Conservation (phyloP, 1,140 invertebrate species). For the Luehdorfia chinensis region DNA sequence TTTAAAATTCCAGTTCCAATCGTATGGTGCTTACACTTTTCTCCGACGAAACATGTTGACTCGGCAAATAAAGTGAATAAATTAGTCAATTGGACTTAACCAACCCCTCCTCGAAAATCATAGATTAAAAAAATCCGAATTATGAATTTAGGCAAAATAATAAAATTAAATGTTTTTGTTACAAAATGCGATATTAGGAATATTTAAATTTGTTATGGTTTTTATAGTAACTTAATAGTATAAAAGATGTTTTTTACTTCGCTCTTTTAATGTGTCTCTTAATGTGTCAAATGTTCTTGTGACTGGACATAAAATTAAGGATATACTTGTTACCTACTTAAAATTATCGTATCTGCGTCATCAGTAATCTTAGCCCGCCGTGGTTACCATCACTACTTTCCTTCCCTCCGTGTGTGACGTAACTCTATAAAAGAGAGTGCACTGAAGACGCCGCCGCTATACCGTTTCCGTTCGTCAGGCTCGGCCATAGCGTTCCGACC, state of each 20-base stretch:
- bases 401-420: constrained; percentile 71
- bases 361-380: constrained; percentile 48
- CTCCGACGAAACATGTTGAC: constrained; percentile 52
- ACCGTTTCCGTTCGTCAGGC: constrained; percentile 70
- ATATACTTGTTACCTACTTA: too few relatives aligned
- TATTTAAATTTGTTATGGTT: too few relatives aligned
- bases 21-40: constrained; percentile 52
- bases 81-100: constrained; percentile 59
- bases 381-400: constrained; percentile 73
- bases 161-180: too few relatives aligned
- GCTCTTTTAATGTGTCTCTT: too few relatives aligned
- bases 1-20: constrained; percentile 68
- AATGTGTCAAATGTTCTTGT: too few relatives aligned
- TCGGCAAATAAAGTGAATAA: constrained; percentile 69
- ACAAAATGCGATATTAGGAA: too few relatives aligned
- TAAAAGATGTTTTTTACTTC: too few relatives aligned
- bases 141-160: too few relatives aligned
- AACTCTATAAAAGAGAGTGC: constrained; percentile 75
- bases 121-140: constrained; percentile 40
- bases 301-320: too few relatives aligned
- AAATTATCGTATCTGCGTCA: too few relatives aligned
- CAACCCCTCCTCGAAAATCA: constrained; percentile 52
- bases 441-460: constrained; percentile 72
- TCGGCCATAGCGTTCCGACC: constrained; percentile 60
- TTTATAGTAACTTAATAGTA: too few relatives aligned